Conservation (phyloP, 2,888 invertebrate genomes). For the Eristalinus sepulchralis region DNA sequence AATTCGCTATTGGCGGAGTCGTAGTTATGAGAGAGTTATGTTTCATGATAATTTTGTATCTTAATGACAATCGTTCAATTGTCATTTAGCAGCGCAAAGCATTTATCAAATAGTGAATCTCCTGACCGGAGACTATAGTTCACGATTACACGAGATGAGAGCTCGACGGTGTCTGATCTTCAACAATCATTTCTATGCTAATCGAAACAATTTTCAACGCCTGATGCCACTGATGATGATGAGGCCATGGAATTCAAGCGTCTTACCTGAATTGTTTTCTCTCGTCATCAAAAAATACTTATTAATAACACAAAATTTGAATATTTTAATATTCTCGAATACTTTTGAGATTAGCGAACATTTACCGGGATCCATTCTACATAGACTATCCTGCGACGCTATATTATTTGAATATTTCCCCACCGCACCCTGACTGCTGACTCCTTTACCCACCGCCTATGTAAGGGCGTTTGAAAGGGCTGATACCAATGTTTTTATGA, state of each 20-base stretch:
- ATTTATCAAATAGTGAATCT: constrained; percentile 45
- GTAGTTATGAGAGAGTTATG: constrained; percentile 44
- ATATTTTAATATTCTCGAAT: constrained; percentile 68
- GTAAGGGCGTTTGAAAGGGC: constrained; percentile 34
- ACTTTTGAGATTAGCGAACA: constrained; percentile 64
- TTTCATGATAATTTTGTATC: constrained; percentile 51
- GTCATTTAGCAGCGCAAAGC: constrained; percentile 47
- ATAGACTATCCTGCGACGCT: constrained; percentile 58
- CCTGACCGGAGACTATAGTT: constrained; percentile 55
- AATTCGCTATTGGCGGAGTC: constrained; percentile 13
- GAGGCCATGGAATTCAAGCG: constrained; percentile 44
- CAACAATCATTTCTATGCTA: constrained; percentile 75
- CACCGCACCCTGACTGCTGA: background rate
- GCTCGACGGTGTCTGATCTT: constrained; percentile 47
- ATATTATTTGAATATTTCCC: constrained; percentile 54
- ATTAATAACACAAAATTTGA: constrained; percentile 67
- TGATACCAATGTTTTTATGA: constrained; percentile 64
- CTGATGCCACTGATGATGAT: constrained; percentile 58
- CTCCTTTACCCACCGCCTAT: background rate
- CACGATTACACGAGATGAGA: background rate
- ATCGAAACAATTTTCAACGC: constrained; percentile 75
- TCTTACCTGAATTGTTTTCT: constrained; percentile 63
- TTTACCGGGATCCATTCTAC: constrained; percentile 60
- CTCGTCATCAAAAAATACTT: constrained; percentile 70
- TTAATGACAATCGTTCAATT: constrained; percentile 64